A percentile compares a stretch with the other conserved stretches of the same genome.
Conservation (phyloP, 2,888 invertebrate species). For the Acanthosepion pharaonis region DNA sequence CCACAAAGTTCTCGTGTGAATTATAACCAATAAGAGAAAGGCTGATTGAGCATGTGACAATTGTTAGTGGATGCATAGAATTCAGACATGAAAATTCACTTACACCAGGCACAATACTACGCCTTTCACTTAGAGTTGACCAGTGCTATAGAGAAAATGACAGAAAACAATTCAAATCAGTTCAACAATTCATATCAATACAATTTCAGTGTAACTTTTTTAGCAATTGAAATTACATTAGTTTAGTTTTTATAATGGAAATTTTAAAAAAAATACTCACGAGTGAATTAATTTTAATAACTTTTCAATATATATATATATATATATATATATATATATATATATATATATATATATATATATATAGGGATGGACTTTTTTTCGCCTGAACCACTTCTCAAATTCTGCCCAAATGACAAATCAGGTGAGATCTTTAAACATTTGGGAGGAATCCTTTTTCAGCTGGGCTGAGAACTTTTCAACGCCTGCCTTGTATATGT, state of each 20-base stretch:
- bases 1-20: background rate
- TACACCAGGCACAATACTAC: background rate
- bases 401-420: too few relatives aligned
- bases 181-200: background rate
- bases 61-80: conserved; percentile 4
- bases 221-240: too few relatives aligned
- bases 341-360: conserved; percentile 23
- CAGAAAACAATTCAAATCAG: background rate
- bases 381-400: too few relatives aligned
- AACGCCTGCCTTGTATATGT: too few relatives aligned
- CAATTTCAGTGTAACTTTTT: too few relatives aligned
- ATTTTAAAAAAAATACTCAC: too few relatives aligned
- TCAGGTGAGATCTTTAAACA: too few relatives aligned
- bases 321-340: background rate
- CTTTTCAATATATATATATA: background rate
- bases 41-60: background rate
- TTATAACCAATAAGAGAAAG: background rate
- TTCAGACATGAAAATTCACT: background rate
- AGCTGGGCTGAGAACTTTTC: too few relatives aligned
- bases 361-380: background rate
- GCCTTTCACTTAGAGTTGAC: conserved; percentile 7
- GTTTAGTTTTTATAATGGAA: too few relatives aligned
- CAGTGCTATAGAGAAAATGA: background rate
- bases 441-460: too few relatives aligned
- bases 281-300: background rate